Base-by-base conservation (phyloP, 2,888 invertebrate species). In the Nemapogon koenigi region DNA sequence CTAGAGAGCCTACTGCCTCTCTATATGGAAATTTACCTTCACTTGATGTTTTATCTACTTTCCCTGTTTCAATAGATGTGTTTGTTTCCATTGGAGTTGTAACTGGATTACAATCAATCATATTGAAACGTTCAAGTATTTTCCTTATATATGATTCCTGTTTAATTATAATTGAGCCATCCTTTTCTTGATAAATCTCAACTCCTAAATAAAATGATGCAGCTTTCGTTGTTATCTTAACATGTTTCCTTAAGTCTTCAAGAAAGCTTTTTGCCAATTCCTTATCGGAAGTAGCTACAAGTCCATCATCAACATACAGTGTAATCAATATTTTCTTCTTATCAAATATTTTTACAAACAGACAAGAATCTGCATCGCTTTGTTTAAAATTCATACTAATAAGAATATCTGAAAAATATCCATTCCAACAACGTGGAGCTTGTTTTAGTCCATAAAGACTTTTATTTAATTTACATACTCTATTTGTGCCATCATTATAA, bases 251-350 rank as follows among this genome's bases (percentile, higher is more conserved):
- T n/a, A 39, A 16, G 16, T 35, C 35, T 6, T 28, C 25, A 2
- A 39, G 16, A 17, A 39, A 35, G n/a, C 10, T 8, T 6, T 39
- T 17, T 14, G 35, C 35, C 15, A 30, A 3, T 16, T 39, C 16
- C 6, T 18, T 8, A 16, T 39, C 30, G 10, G 35, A 16, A 16
- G 39, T 29, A 7, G 39, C 39, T n/a, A 35, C 22, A 4, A 39
- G 16, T 13, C 35, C 39, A 13, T 39, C 39, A 30, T 39, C 39
- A 10, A 39, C 35, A 13, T 39, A 35, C n/a, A 39, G 17, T 8
- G 15, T n/a, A 2, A n/a, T 22, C n/a, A 37, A 11, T 15, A 37
- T 18, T 16, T 37, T 37, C 4, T 30, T 13, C 3, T 16, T 27
- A n/a, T 11, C 16, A 11, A 10, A 10, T 19, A 15, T 19, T 11